Conservation (phyloP, 2,113 vertebrate genomes). For the Pterocles gutturalis region DNA sequence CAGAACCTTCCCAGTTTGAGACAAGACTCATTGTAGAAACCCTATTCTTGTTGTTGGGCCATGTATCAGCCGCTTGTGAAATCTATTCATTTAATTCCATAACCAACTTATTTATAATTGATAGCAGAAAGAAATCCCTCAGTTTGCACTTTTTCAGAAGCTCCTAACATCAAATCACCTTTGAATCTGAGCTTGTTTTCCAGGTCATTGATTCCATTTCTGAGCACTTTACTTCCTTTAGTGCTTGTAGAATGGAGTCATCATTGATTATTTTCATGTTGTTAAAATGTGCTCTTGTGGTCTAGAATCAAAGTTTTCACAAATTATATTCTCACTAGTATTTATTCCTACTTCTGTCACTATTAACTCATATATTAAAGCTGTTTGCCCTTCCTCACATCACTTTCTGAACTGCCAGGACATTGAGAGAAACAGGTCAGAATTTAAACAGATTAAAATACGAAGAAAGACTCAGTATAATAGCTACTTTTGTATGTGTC, state of each 20-base stretch:
- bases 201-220: constrained; percentile 2
- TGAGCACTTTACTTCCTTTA: constrained; percentile 46
- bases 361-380: not conserved
- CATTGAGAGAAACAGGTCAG: not conserved
- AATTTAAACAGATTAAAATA: not conserved
- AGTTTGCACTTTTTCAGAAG: constrained; percentile 1
- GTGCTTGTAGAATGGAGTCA: constrained; percentile 28
- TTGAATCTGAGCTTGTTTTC: constrained; percentile 50
- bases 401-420: not conserved
- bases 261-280: constrained; percentile 42
- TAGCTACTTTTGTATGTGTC: not conserved
- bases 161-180: constrained; percentile 5
- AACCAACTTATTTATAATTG: not conserved
- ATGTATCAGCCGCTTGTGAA: not conserved
- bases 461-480: not conserved
- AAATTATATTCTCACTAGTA: not conserved
- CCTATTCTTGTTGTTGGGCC: not conserved
- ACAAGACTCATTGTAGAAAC: not conserved
- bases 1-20: not conserved
- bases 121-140: not conserved
- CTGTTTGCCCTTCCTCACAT: not conserved
- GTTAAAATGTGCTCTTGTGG: constrained; percentile 13
- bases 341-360: not conserved
- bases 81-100: not conserved
- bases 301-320: constrained; percentile 17